Evolutionary conservation across 2,888 invertebrate genomes (phyloP), one percentile per base, ranked within the genome.

Genomic region (Linyphia triangularis): DNA sequence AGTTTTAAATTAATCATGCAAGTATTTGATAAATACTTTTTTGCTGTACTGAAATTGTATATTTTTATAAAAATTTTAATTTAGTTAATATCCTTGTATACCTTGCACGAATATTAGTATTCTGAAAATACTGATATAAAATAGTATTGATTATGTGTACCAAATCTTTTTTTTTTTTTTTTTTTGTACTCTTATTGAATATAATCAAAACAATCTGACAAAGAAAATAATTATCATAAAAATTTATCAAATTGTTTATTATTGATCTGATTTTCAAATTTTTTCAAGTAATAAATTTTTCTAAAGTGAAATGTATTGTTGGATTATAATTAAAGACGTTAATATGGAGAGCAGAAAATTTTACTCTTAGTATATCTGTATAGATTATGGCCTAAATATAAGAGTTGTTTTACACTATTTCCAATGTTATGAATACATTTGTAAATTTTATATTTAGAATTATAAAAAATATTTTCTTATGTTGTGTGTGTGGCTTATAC

Each of bases 381-480:
- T 67, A 67, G 63, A 65, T 43, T 13, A 70, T 69, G 51, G 33
- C 57, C 69, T 19, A 30, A 37, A 69, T 69, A 51, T 43, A 59
- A 69, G 69, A 81, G 69, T 81, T 69, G 57, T 81, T 81, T 81
- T 69, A 79, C 24, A 79, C 28, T 81, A 81, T 81, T 82, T 40
- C 24, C 40, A 37, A 61, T 82, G 81, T 59, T 82, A 82, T 40
- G 24, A 69, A 82, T 61, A 40, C 81, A 79, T 82, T 82, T 82
- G 81, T 70, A 82, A 70, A 82, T 82, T 82, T 82, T 82, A 70
- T 70, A 82, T 82, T 82, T 61, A 82, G 81, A 40, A 82, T n/a
- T 81, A 69, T 61, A 63, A 82, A 82, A 79, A 70, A 70, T 70
- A 61, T 70, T 82, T 82, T 82, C 70, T 26, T 70, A 70, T 30